A percentile compares a stretch with the other conserved stretches of the same genome.
These are phyloP conservation scores for Scaptomyza tumidula DNA, from an alignment of 2,888 invertebrate genomes.

Conservation along the genomic window DNA sequence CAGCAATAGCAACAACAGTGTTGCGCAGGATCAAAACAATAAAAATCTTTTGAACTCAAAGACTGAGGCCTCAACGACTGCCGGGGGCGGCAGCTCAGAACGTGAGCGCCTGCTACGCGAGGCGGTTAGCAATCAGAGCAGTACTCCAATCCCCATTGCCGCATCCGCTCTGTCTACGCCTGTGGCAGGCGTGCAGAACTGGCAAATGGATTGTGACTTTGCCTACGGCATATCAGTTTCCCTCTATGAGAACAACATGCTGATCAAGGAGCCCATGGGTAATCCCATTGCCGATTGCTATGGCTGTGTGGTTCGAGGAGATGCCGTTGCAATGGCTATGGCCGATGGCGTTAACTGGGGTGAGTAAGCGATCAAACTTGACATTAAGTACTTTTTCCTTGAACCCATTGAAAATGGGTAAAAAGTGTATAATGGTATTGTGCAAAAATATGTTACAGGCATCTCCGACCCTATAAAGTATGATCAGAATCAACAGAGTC, in stretches of 20 bases:
- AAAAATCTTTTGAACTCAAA: slow-evolving; percentile 80
- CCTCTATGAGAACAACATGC: slow-evolving; percentile 92
- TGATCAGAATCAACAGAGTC: no score
- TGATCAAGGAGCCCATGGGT: slow-evolving; percentile 89
- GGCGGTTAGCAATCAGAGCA: slow-evolving; percentile 81
- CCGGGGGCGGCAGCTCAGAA: slow-evolving; percentile 45
- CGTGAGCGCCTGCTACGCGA: slow-evolving; percentile 82
- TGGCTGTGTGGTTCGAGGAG: slow-evolving; percentile 89
- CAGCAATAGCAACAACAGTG: slow-evolving; percentile 66
- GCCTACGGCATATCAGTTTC: slow-evolving; percentile 87
- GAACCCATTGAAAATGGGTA: no score
- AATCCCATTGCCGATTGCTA: slow-evolving; percentile 95
- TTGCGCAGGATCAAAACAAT: slow-evolving; percentile 78
- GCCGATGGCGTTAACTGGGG: slow-evolving; percentile 98
- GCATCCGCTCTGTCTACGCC: slow-evolving; percentile 44
- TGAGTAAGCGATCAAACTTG: slow-evolving; percentile 53
- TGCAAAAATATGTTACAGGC: no score
- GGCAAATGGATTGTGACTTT: slow-evolving; percentile 84
- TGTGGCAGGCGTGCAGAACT: slow-evolving; percentile 84
- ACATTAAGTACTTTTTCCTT: no score
- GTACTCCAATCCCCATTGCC: slow-evolving; percentile 21
- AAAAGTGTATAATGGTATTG: no score
- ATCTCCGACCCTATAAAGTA: no score
- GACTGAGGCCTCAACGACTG: slow-evolving; percentile 70
- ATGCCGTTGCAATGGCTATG: slow-evolving; percentile 91